phyloP scores from a whole-genome alignment of 2,888 invertebrate genomes.

The Dryococelus australis region DNA sequence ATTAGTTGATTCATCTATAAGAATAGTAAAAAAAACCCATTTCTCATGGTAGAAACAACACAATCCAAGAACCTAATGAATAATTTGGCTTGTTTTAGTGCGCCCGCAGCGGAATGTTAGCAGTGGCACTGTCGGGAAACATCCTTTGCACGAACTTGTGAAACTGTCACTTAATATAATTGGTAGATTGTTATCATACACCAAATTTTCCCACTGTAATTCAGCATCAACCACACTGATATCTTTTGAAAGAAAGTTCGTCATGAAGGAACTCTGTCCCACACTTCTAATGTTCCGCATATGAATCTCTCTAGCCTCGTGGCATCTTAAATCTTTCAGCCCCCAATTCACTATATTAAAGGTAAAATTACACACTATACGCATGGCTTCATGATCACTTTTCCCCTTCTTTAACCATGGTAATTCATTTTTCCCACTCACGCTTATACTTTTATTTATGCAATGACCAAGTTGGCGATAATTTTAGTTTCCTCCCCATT shows the following conservation, averaged over 20 bases:
- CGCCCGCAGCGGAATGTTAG: background rate
- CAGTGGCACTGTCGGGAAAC: conserved; percentile 16
- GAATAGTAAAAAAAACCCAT: background rate
- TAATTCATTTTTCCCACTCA: no score
- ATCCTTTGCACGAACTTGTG: background rate
- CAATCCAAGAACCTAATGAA: background rate
- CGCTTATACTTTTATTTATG: no score
- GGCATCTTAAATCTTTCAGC: no score
- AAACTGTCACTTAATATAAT: conserved; percentile 12
- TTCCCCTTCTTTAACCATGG: no score
- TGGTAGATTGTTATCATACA: conserved; percentile 16
- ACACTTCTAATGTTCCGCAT: background rate
- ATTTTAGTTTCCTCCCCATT: no score
- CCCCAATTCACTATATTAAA: no score
- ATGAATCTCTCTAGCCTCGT: no score
- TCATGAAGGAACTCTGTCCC: background rate
- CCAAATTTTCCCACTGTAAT: conserved; percentile 17
- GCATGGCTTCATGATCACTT: no score
- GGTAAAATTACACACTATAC: no score
- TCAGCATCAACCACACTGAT: background rate
- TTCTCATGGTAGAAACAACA: background rate
- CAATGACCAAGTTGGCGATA: no score
- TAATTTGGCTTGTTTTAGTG: conserved; percentile 26
- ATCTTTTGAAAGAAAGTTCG: background rate
- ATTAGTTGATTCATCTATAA: conserved; percentile 19